Evolutionary conservation across 2,888 invertebrate genomes (phyloP).

Genomic region (Sarcophaga caerulescens): DNA sequence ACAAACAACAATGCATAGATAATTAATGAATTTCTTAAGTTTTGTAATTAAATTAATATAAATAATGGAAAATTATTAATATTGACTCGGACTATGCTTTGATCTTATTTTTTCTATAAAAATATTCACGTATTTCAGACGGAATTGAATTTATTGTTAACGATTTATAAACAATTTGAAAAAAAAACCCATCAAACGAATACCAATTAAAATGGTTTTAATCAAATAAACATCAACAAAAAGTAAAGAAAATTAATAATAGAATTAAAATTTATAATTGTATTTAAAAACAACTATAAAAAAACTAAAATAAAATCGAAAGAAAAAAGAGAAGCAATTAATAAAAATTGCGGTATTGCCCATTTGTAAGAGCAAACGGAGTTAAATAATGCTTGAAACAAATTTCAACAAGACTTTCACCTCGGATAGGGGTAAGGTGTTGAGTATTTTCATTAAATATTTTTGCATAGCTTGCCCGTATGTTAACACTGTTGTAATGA

Average conservation of each 20-base stretch:
- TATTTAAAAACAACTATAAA: neutral
- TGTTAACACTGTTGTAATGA: neutral
- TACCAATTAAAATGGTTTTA: constrained; percentile 22
- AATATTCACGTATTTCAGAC: neutral
- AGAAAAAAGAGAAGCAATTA: too few species aligned
- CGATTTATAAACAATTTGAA: constrained; percentile 26
- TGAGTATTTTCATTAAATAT: neutral
- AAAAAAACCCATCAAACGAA: constrained; percentile 6
- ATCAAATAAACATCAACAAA: constrained; percentile 13
- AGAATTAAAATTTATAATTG: neutral
- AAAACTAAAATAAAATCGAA: too few species aligned
- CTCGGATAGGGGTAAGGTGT: too few species aligned
- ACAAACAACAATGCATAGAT: neutral
- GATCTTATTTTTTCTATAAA: constrained; percentile 35
- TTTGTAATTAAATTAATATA: constrained; percentile 24
- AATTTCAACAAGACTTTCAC: too few species aligned
- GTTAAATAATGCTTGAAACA: too few species aligned
- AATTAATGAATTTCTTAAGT: constrained; percentile 21
- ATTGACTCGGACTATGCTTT: constrained; percentile 45
- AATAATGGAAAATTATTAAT: constrained; percentile 31
- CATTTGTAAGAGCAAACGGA: too few species aligned
- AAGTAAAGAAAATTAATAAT: neutral
- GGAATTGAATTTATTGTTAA: neutral
- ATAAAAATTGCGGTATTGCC: too few species aligned
- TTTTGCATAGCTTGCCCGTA: neutral